Evolutionary conservation across 2,888 invertebrate genomes (phyloP).

Genomic region (Sepioteuthis lessoniana): DNA sequence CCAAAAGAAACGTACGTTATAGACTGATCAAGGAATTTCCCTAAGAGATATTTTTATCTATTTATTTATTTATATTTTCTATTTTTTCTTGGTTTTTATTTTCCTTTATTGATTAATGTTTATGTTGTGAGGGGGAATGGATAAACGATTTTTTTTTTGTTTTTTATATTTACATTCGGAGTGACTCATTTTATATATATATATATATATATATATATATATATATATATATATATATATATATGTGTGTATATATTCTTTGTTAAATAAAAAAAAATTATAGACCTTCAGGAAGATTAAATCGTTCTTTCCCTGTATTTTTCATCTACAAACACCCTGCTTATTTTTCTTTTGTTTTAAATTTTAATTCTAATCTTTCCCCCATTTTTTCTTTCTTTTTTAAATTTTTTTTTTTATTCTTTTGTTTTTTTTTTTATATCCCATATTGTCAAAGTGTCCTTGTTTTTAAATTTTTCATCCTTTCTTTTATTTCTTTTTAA

Average conservation of each 20-base stretch:
- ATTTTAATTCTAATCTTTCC: background rate
- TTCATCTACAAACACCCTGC: background rate
- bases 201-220: no score
- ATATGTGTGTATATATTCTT: no score
- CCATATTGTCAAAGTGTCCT: background rate
- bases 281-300: background rate
- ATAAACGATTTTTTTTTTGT: background rate
- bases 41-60: background rate
- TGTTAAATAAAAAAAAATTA: background rate
- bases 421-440: background rate
- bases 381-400: background rate
- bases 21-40: conserved; percentile 14
- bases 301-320: background rate
- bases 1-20: background rate
- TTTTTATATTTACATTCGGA: background rate
- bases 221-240: no score
- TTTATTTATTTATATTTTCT: background rate
- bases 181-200: background rate
- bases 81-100: background rate
- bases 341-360: background rate
- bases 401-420: no score
- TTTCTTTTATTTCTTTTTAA: background rate
- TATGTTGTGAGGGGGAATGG: background rate
- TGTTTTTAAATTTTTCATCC: background rate
- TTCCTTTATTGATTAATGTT: background rate